phyloP scores from a whole-genome alignment of 2,888 invertebrate species.

The Diploptera punctata region DNA sequence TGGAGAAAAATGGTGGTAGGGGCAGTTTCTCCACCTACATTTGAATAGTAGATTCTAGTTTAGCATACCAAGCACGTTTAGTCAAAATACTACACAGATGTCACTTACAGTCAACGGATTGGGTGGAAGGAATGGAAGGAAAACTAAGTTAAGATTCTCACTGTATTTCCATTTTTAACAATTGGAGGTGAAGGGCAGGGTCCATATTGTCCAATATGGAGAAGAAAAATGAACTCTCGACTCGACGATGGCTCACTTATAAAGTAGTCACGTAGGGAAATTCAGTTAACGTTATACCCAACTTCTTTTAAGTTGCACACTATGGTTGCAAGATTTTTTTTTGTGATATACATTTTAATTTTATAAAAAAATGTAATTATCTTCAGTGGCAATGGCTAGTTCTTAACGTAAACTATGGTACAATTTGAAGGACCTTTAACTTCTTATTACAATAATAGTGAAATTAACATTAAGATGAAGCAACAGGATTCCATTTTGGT shows the following conservation, averaged over 20 bases:
- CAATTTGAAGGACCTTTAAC: too few species aligned
- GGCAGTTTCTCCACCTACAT: neutral
- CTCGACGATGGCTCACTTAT: neutral
- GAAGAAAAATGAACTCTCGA: conserved; percentile 10
- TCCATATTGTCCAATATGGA: conserved; percentile 9
- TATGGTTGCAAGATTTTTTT: too few species aligned
- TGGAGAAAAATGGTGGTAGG: neutral
- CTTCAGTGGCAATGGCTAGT: too few species aligned
- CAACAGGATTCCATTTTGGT: too few species aligned
- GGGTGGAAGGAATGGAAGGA: neutral
- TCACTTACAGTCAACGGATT: conserved; percentile 26
- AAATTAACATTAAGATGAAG: too few species aligned
- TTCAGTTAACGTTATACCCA: too few species aligned
- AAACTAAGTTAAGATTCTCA: conserved; percentile 17
- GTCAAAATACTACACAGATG: conserved; percentile 23
- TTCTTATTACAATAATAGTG: too few species aligned
- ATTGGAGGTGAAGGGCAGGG: conserved; percentile 20
- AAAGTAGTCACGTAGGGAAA: neutral
- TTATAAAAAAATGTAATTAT: too few species aligned
- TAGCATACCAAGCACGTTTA: conserved; percentile 20
- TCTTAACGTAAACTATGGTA: too few species aligned
- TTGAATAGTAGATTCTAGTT: neutral
- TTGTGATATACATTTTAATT: too few species aligned
- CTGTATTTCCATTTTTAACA: conserved; percentile 11
- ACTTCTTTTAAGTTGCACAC: too few species aligned